Evolutionary conservation across 37 sponge, comb jelly and placozoan genomes (phyloP).

Genomic region (Haliclona indistincta): DNA sequence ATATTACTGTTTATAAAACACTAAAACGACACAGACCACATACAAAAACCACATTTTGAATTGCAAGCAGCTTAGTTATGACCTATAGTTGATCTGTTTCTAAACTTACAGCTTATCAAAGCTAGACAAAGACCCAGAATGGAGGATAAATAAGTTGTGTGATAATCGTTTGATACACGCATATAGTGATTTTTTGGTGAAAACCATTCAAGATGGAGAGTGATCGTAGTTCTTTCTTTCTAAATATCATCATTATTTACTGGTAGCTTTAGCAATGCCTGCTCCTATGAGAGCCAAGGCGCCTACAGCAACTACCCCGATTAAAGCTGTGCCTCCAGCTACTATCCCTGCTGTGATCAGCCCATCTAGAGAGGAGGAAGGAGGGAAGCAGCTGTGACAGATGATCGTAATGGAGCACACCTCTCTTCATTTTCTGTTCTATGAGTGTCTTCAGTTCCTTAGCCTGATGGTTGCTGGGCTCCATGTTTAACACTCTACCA

Average conservation of each 20-base stretch:
- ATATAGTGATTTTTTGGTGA: no score
- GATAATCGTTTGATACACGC: no score
- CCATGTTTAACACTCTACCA: slow-evolving; percentile 61
- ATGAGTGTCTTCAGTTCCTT: slow-evolving; percentile 70
- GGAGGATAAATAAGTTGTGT: no score
- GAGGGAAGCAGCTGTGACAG: not conserved
- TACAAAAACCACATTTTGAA: no score
- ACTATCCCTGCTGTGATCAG: slow-evolving; percentile 72
- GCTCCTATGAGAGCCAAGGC: slow-evolving; percentile 34
- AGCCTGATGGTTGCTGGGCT: slow-evolving; percentile 80
- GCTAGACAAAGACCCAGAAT: no score
- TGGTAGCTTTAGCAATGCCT: slow-evolving; percentile 39
- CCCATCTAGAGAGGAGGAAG: slow-evolving; percentile 47
- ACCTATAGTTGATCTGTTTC: no score
- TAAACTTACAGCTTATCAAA: no score
- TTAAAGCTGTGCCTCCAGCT: slow-evolving; percentile 70
- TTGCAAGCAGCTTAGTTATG: no score
- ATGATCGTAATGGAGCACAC: slow-evolving; percentile 12
- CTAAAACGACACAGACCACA: no score
- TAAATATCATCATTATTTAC: slow-evolving; percentile 10
- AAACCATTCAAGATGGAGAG: no score
- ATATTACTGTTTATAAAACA: no score
- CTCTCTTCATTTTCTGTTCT: slow-evolving; percentile 61
- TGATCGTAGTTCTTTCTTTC: no score
- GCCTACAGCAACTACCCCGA: slow-evolving; percentile 56